phyloP scores from a whole-genome alignment of 1,140 invertebrate genomes.

The Pogonognathellus flavescens region DNA sequence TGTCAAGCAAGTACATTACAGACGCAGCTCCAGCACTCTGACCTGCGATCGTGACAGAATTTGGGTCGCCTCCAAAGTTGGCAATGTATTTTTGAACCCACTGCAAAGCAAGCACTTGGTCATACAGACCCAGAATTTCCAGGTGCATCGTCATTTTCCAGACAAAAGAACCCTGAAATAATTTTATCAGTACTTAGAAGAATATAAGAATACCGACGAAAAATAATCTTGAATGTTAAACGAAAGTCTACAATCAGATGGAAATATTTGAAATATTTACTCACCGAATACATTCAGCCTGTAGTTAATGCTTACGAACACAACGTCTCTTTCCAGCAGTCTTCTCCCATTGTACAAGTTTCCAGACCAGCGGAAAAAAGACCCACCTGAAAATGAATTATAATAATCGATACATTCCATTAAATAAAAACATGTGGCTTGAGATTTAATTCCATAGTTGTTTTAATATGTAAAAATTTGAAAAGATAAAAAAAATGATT shows the following conservation, averaged over 20 bases:
- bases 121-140: conserved; percentile 54
- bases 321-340: conserved; percentile 49
- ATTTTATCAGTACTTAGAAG: too few relatives aligned
- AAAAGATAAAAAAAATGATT: too few relatives aligned
- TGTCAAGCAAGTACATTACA: conserved; percentile 49
- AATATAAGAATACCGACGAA: too few relatives aligned
- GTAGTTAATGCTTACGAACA: conserved; percentile 56
- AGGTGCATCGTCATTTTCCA: conserved; percentile 50
- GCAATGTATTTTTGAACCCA: too few relatives aligned
- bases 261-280: background rate
- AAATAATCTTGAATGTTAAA: too few relatives aligned
- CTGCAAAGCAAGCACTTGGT: conserved; percentile 47
- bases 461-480: too few relatives aligned
- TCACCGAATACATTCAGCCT: conserved; percentile 45
- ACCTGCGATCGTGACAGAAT: too few relatives aligned
- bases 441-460: too few relatives aligned
- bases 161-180: conserved; percentile 50
- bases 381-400: conserved; percentile 40
- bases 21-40: conserved; percentile 53
- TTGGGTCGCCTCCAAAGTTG: too few relatives aligned
- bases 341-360: conserved; percentile 25
- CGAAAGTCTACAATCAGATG: background rate
- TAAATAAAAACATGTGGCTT: background rate
- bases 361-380: conserved; percentile 41
- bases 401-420: background rate